Base-by-base conservation (phyloP, 2,888 invertebrate species). In the Drosophila lutescens region DNA sequence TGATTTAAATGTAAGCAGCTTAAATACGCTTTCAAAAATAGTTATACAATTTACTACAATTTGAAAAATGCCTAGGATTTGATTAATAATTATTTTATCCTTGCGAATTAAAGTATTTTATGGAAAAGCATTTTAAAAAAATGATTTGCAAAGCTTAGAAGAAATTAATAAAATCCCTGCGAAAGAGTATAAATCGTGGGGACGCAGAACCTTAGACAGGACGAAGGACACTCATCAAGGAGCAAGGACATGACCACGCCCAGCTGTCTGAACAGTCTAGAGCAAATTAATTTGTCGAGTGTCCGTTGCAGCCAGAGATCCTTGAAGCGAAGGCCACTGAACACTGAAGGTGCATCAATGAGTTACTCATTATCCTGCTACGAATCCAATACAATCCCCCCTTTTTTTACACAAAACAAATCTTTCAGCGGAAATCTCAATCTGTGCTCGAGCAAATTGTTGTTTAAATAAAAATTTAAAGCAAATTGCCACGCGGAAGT, bases 261-360 rank as follows among this genome's bases (percentile, higher is more conserved):
- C 90, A 86, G 78, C 81, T 79, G 81, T 80, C 87, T 78, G 62
- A 72, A 43, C 65, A 30, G 80, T 87, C 80, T 85, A 76, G 77
- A 77, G 85, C 76, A 90, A 90, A 90, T 90, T 90, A 90, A 90
- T 90, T 89, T 86, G 72, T 60, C 74, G 72, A 75, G 72, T 80
- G 80, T 82, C 77, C 74, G 34, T 73, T 80, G 74, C 78, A 86
- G 53, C 26, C 66, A 26, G 32, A 71, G 75, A 63, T 68, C 63
- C 72, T 73, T 71, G 66, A 65, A 51, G 8, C 32, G 26, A 38
- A 58, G 54, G 79, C 13, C 72, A 51, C 15, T 53, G 2, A 20
- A 47, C 53, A 20, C 32, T 54, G 55, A 66, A 72, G 72, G 72
- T 74, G 73, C 66, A 68, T 66, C 71, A 49, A 70, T 69, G 59